Evolutionary conservation across 2,888 invertebrate genomes (phyloP).

Genomic region (Muschampia plurimacula): DNA sequence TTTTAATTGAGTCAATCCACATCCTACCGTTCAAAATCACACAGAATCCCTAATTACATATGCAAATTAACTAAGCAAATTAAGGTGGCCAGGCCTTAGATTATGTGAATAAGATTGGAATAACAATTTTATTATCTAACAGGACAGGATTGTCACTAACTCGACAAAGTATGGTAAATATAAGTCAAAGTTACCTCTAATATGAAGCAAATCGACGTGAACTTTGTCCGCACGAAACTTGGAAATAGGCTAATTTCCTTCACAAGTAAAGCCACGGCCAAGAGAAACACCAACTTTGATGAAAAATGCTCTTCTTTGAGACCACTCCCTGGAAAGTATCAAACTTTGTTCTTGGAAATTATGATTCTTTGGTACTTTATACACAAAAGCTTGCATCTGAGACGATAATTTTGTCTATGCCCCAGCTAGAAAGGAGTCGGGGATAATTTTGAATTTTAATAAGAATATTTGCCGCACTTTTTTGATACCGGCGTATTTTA

Average conservation of each 20-base stretch:
- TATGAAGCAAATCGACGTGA: constrained; percentile 54
- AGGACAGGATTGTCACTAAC: background rate
- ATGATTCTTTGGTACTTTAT: constrained; percentile 11
- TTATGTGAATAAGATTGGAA: too few relatives aligned
- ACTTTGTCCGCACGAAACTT: constrained; percentile 20
- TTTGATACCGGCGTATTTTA: background rate
- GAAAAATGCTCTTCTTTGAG: constrained; percentile 50
- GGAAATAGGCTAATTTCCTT: constrained; percentile 53
- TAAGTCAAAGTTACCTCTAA: constrained; percentile 22
- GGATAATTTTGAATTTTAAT: too few relatives aligned
- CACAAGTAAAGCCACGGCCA: constrained; percentile 56
- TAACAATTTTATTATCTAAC: too few relatives aligned
- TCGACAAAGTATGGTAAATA: background rate
- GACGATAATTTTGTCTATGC: background rate
- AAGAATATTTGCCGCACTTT: too few relatives aligned
- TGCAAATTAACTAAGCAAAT: too few relatives aligned
- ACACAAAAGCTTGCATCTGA: background rate
- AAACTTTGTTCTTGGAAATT: constrained; percentile 7
- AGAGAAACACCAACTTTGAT: constrained; percentile 57
- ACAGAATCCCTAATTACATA: too few relatives aligned
- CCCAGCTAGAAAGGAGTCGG: background rate
- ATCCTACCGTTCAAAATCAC: too few relatives aligned
- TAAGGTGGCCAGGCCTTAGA: too few relatives aligned
- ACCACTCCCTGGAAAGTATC: constrained; percentile 25
- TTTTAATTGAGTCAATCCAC: too few relatives aligned